A percentile compares a stretch with the other conserved stretches of the same genome.
These are phyloP conservation scores for Peromyscus attwateri DNA, from an alignment of 2,797 vertebrate genomes.

Conservation along the genomic window DNA sequence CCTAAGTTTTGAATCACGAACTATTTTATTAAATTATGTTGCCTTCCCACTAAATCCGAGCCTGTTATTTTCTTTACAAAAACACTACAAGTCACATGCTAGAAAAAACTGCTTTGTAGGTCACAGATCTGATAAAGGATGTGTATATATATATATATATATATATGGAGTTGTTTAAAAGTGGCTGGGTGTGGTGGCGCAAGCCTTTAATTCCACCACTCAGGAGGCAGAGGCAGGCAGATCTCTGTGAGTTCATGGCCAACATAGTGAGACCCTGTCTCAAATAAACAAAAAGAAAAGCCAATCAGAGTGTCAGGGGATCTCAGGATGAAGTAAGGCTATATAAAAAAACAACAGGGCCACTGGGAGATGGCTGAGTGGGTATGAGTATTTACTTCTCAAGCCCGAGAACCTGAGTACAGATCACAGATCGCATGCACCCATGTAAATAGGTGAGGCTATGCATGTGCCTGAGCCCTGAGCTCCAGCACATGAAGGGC, in stretches of 20 bases:
- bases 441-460: too few relatives aligned
- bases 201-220: not conserved
- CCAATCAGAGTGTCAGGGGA: not conserved
- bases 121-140: constrained; percentile 32
- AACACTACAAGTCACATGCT: constrained; percentile 23
- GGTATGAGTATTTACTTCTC: not conserved
- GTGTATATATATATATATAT: too few relatives aligned
- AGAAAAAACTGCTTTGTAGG: constrained; percentile 56
- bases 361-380: not conserved
- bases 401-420: not conserved
- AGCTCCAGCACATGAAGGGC: not conserved
- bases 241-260: not conserved
- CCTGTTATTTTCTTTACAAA: constrained; percentile 72
- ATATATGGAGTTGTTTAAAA: too few relatives aligned
- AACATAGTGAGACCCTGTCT: not conserved
- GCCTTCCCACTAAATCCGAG: constrained; percentile 68
- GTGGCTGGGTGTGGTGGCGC: not conserved
- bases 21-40: constrained; percentile 62
- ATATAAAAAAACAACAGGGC: not conserved
- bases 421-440: too few relatives aligned
- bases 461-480: not conserved
- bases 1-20: constrained; percentile 57
- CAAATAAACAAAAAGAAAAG: not conserved
- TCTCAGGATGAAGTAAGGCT: not conserved
- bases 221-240: not conserved